These are phyloP conservation scores for Chaenocephalus aceratus DNA, from an alignment of 2,113 vertebrate species.

Conservation along the genomic window DNA sequence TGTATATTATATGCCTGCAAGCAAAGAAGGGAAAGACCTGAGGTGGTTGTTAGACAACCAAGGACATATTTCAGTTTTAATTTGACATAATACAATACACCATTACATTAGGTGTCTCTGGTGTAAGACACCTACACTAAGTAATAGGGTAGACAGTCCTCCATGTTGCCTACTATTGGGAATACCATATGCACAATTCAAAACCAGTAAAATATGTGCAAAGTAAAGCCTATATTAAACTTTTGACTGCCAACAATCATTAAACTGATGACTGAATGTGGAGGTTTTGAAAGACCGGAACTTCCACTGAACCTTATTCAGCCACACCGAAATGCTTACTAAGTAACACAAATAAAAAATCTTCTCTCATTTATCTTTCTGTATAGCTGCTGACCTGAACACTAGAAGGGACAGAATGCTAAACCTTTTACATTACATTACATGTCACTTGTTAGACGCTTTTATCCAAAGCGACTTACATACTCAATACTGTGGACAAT, in stretches of 20 bases:
- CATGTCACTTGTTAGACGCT: too few relatives aligned
- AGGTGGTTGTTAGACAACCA: neutral
- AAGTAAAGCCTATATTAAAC: constrained; percentile 18
- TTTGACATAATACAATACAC: neutral
- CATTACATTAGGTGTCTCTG: neutral
- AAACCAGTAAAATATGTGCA: neutral
- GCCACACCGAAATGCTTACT: neutral
- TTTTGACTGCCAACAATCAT: neutral
- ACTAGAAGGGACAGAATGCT: neutral
- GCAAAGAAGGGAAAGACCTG: neutral
- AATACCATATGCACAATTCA: neutral
- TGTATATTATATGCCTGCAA: neutral
- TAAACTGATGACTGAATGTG: neutral
- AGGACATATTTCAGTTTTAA: constrained; percentile 5
- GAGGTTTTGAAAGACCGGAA: neutral
- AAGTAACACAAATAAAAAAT: neutral
- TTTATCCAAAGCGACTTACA: too few relatives aligned
- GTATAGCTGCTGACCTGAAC: neutral
- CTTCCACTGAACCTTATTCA: neutral
- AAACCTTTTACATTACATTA: neutral
- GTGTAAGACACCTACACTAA: neutral
- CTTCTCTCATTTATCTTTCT: neutral
- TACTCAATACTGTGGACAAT: too few relatives aligned
- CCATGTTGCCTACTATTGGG: too few relatives aligned
- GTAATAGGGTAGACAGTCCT: neutral